phyloP scores from a whole-genome alignment of 2,113 vertebrate species.

The Lepisosteus oculatus region DNA sequence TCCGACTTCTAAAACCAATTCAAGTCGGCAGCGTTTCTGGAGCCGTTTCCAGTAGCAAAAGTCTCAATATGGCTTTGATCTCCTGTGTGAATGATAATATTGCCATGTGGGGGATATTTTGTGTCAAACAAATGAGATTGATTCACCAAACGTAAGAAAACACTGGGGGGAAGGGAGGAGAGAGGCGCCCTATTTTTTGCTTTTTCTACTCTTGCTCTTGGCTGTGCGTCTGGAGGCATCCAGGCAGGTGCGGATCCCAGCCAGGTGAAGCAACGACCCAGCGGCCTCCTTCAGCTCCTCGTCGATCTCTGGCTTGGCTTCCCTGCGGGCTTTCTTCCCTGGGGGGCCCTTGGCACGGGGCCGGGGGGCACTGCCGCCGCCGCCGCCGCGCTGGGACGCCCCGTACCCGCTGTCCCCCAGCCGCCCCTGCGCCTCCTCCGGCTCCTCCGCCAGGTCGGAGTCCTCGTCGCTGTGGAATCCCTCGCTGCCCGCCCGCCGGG shows the following conservation, averaged over 20 bases:
- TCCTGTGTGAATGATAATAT: constrained; percentile 88
- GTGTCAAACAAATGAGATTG: constrained; percentile 63
- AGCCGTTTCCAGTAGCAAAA: constrained; percentile 52
- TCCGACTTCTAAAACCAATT: constrained; percentile 46
- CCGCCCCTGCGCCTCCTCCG: constrained; percentile 8
- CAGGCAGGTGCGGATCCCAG: constrained; percentile 86
- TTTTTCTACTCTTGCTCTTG: constrained; percentile 86
- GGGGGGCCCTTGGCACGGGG: constrained; percentile 59
- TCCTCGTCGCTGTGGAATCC: constrained; percentile 92
- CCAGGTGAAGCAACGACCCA: constrained; percentile 93
- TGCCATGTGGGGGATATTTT: constrained; percentile 66
- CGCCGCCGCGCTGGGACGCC: constrained; percentile 37
- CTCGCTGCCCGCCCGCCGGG: constrained; percentile 78
- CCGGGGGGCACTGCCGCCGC: constrained; percentile 47
- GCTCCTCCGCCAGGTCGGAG: constrained; percentile 78
- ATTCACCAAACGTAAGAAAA: constrained; percentile 32
- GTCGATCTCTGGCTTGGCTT: constrained; percentile 83
- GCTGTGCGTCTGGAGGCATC: constrained; percentile 84
- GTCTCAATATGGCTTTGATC: constrained; percentile 98
- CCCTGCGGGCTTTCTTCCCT: constrained; percentile 68
- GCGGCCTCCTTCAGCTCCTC: constrained; percentile 97
- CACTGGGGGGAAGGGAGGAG: constrained; percentile 9
- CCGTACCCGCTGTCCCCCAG: constrained; percentile 66
- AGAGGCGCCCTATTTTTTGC: constrained; percentile 71
- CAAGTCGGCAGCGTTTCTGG: constrained; percentile 46